Conservation (phyloP, 1,140 invertebrate species). For the Camponotus vicinus region DNA sequence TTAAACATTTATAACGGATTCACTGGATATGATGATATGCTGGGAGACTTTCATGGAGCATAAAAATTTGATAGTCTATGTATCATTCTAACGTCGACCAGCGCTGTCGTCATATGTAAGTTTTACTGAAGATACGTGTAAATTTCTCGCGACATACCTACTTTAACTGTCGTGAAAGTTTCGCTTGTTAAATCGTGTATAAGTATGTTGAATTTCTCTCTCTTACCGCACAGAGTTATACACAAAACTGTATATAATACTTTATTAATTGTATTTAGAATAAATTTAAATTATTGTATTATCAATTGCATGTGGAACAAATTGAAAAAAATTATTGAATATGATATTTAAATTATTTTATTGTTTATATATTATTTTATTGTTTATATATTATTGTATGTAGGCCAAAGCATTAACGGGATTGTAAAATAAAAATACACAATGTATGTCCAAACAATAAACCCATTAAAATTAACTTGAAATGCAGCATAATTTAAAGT, state of each 20-base stretch:
- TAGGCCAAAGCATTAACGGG: too few species aligned
- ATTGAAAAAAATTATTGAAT: not conserved
- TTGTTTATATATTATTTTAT: too few species aligned
- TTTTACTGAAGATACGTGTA: conserved; percentile 47
- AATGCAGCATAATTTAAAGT: too few species aligned
- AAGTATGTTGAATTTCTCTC: not conserved
- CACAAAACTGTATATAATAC: not conserved
- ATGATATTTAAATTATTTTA: too few species aligned
- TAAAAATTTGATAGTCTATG: conserved; percentile 30
- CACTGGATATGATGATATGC: not conserved
- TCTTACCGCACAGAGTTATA: not conserved
- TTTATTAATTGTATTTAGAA: conserved; percentile 17
- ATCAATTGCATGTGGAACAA: not conserved
- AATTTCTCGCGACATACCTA: conserved; percentile 42
- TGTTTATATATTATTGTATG: too few species aligned
- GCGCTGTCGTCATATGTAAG: conserved; percentile 35
- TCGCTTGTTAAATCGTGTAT: conserved; percentile 25
- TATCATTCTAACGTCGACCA: conserved; percentile 47
- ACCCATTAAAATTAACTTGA: not conserved
- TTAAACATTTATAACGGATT: conserved; percentile 31
- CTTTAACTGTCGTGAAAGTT: conserved; percentile 46
- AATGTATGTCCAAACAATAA: not conserved
- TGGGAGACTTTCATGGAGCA: not conserved
- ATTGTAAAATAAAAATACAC: not conserved
- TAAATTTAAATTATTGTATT: not conserved